phyloP scores from a whole-genome alignment of 1,140 invertebrate species.

The Tetramorium alpestre region DNA sequence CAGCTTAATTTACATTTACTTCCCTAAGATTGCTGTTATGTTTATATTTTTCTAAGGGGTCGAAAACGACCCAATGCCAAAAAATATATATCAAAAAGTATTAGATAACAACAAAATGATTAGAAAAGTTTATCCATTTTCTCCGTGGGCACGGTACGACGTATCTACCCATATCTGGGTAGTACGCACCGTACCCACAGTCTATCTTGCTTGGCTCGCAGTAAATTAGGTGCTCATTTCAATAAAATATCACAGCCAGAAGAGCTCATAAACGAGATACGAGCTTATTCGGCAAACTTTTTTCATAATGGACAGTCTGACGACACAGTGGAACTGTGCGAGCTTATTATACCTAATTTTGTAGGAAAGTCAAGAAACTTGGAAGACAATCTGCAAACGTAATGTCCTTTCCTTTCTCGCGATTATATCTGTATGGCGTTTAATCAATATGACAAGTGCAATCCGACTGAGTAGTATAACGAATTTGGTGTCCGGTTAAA shows the following conservation, averaged over 20 bases:
- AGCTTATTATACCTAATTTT: slow-evolving; percentile 4
- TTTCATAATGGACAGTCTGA: neutral
- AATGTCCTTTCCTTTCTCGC: neutral
- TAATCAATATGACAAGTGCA: slow-evolving; percentile 14
- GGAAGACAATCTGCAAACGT: neutral
- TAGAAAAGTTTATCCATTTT: no score
- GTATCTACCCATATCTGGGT: no score
- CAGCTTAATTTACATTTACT: no score
- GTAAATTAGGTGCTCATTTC: neutral
- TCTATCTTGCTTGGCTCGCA: no score
- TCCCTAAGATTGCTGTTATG: no score
- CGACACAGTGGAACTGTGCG: neutral
- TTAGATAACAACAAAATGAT: no score
- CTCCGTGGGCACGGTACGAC: no score
- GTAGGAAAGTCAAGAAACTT: slow-evolving; percentile 4
- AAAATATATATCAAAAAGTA: no score
- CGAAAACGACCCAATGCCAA: no score
- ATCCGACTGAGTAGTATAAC: neutral
- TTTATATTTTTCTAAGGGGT: no score
- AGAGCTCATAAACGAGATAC: neutral
- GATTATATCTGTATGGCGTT: neutral
- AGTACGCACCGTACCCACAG: no score
- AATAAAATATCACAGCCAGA: slow-evolving; percentile 19
- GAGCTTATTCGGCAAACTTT: neutral
- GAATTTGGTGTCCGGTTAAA: neutral